A percentile compares a stretch with the other conserved stretches of the same genome.
These are phyloP conservation scores for Ceraclea dissimilis DNA, from an alignment of 2,888 invertebrate species.

Conservation along the genomic window DNA sequence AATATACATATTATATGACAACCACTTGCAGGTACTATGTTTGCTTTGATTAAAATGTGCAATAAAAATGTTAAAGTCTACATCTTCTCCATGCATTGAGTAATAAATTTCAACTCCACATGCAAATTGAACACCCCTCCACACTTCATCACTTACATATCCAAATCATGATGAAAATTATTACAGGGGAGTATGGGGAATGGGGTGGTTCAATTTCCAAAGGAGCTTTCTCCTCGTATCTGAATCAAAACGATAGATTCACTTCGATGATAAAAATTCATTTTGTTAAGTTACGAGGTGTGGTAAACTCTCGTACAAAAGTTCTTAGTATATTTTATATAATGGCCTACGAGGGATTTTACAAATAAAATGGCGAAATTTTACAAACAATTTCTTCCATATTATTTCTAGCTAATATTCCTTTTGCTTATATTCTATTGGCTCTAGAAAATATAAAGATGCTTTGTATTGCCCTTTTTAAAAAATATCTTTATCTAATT, in stretches of 20 bases:
- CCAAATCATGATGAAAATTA: not conserved
- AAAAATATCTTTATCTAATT: too few species aligned
- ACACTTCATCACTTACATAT: slow-evolving; percentile 1
- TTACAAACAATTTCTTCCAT: too few species aligned
- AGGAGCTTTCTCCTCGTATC: slow-evolving; percentile 17
- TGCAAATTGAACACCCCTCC: slow-evolving; percentile 1
- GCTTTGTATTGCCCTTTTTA: too few species aligned
- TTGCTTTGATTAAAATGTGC: not conserved
- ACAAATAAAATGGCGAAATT: too few species aligned
- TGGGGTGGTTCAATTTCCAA: not conserved
- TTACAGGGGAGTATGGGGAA: not conserved
- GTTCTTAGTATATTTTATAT: too few species aligned
- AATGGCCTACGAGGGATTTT: too few species aligned
- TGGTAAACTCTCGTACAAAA: too few species aligned
- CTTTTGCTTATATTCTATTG: too few species aligned
- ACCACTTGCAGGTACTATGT: not conserved
- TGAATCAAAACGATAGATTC: slow-evolving; percentile 24
- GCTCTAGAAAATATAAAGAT: too few species aligned
- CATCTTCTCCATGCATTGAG: not conserved
- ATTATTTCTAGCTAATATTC: too few species aligned
- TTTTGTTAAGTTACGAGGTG: slow-evolving; percentile 25
- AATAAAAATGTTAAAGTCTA: not conserved
- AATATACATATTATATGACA: too few species aligned
- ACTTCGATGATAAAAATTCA: slow-evolving; percentile 23
- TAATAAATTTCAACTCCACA: not conserved